Base-by-base conservation (phyloP, 1,140 invertebrate genomes). In the Cherax destructor region DNA sequence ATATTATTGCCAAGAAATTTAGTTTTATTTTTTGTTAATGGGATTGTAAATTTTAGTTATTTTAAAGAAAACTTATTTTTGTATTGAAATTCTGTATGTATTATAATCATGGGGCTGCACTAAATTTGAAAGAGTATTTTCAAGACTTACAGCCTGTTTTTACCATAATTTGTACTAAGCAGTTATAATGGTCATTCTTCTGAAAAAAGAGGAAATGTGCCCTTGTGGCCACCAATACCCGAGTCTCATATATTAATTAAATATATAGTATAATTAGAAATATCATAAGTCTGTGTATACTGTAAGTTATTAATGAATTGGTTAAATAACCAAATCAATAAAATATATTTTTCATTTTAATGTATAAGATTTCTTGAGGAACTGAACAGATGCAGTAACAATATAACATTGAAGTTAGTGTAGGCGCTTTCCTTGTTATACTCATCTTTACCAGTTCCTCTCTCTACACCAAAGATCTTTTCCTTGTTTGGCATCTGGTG, bases 371-470 rank as follows among this genome's bases (percentile, higher is more conserved):
- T 74, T 30, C 24, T 30, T 74, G n/a, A 9, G 24, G n/a, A 30
- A 74, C 69, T 74, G 24, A 74, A 10, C 6, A 30, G 21, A 5
- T 74, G 69, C n/a, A 30, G 69, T 74, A 30, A 30, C 5, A 74
- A 30, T 24, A 5, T 65, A 65, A 30, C 1, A 74, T 5, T 30
- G 5, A 74, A 30, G 7, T 24, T 24, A 21, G n/a, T 30, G 69
- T 74, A 41, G 5, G 69, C 30, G 4, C 69, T 74, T 24, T 30
- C 24, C 7, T 16, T 74, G 69, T 30, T n/a, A 30, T 74, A 30
- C 69, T 74, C 69, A 74, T 74, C 9, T 74, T 24, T 30, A 24
- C 69, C 69, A 74, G 69, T 74, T 74, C 69, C 69, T 74, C n/a
- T 74, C 24, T 9, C 69, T 30, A 74, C 69, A 74, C 69, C 69